phyloP scores from a whole-genome alignment of 2,888 invertebrate genomes.

The Parochlus steinenii region DNA sequence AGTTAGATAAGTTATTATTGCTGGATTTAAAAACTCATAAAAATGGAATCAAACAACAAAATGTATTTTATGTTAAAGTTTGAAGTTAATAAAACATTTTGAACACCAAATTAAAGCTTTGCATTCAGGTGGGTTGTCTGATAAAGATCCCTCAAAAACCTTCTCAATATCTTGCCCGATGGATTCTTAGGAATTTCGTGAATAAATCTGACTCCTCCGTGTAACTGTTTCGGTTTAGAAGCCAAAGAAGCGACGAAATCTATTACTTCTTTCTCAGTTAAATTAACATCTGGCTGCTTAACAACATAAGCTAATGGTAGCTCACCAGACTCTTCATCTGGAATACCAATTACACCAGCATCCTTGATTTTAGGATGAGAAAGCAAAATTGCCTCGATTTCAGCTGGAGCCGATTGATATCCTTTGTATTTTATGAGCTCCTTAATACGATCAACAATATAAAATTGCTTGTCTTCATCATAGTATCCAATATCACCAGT shows the following conservation, averaged over 20 bases:
- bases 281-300: slow-evolving; percentile 32
- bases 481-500: slow-evolving; percentile 74
- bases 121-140: slow-evolving; percentile 1
- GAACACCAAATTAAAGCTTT: slow-evolving; percentile 5
- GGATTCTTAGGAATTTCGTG: slow-evolving; percentile 60
- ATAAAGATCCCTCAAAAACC: slow-evolving; percentile 33
- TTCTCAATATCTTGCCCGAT: slow-evolving; percentile 61
- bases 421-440: slow-evolving; percentile 75
- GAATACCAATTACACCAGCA: slow-evolving; percentile 62
- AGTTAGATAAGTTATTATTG: too few species aligned
- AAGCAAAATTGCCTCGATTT: slow-evolving; percentile 54
- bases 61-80: too few species aligned
- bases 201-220: slow-evolving; percentile 58
- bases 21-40: too few species aligned
- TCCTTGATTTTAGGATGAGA: slow-evolving; percentile 47
- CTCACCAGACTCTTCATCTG: slow-evolving; percentile 59
- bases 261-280: slow-evolving; percentile 35
- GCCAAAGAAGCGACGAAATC: slow-evolving; percentile 26
- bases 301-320: slow-evolving; percentile 63
- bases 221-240: slow-evolving; percentile 53
- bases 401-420: slow-evolving; percentile 61
- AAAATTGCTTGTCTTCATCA: slow-evolving; percentile 59
- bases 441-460: slow-evolving; percentile 57
- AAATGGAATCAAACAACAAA: too few species aligned
- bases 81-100: too few species aligned